These are phyloP conservation scores for Drosophila busckii DNA, from an alignment of 1,140 invertebrate genomes.

Conservation along the genomic window DNA sequence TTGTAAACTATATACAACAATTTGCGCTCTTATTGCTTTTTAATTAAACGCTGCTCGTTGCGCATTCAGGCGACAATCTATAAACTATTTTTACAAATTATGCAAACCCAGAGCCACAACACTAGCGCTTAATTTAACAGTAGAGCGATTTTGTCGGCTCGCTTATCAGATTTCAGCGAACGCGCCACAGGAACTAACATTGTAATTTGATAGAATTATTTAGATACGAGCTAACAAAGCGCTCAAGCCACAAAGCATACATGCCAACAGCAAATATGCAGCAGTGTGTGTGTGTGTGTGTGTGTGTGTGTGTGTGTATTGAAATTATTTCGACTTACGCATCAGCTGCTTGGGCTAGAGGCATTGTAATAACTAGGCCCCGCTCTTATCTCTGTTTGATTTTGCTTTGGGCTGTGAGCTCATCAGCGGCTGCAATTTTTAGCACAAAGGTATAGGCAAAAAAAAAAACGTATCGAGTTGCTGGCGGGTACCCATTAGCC, in stretches of 20 bases:
- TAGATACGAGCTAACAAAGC: constrained; percentile 47
- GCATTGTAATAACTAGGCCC: constrained; percentile 3
- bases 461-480: constrained; percentile 42
- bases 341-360: constrained; percentile 2
- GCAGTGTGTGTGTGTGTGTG: constrained; percentile 28
- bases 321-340: no score
- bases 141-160: constrained; percentile 66
- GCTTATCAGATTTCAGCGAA: constrained; percentile 52
- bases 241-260: no score
- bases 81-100: constrained; percentile 37
- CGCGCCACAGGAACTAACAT: constrained; percentile 5
- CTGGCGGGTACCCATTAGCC: constrained; percentile 2
- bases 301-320: no score
- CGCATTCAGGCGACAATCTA: constrained; percentile 27
- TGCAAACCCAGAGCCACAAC: constrained; percentile 12
- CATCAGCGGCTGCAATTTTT: constrained; percentile 50
- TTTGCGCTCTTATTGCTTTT: constrained; percentile 6
- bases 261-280: constrained; percentile 35
- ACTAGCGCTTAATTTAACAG: constrained; percentile 70
- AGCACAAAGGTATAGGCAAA: constrained; percentile 31
- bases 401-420: constrained; percentile 50
- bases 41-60: constrained; percentile 26
- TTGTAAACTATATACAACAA: no score
- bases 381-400: constrained; percentile 60
- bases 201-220: constrained; percentile 55